These are phyloP conservation scores for Arvicanthis niloticus DNA, from an alignment of 2,113 vertebrate species.

Conservation along the genomic window DNA sequence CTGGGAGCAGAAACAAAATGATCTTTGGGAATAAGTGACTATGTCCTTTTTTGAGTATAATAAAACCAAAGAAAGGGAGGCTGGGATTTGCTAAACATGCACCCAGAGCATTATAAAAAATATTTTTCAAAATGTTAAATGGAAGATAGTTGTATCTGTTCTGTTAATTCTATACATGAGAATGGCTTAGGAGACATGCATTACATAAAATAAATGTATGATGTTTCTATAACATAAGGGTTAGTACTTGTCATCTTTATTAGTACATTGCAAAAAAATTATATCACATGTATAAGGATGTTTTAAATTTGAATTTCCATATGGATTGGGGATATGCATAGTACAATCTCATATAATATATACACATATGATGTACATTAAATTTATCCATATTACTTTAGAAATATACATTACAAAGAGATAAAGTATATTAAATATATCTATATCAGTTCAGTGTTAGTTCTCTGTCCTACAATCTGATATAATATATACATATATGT, in stretches of 20 bases:
- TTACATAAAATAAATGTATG: constrained; percentile 27
- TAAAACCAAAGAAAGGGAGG: constrained; percentile 21
- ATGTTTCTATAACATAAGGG: not conserved
- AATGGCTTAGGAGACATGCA: not conserved
- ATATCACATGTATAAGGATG: not conserved
- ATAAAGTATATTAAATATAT: not conserved
- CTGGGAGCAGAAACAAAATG: constrained; percentile 55
- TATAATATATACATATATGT: not conserved
- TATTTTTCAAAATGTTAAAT: constrained; percentile 7
- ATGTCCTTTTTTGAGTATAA: constrained; percentile 51
- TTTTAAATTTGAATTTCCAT: not conserved
- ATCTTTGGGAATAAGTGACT: constrained; percentile 63
- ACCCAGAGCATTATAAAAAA: not conserved
- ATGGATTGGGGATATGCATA: not conserved
- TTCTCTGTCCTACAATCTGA: not conserved
- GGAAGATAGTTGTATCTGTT: constrained; percentile 18
- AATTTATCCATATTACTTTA: not conserved
- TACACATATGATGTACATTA: not conserved
- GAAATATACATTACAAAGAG: not conserved
- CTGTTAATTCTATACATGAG: not conserved
- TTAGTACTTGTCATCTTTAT: not conserved
- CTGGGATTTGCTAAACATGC: not conserved
- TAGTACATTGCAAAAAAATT: not conserved
- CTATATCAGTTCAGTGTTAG: not conserved
- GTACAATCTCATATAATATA: not conserved